Evolutionary conservation across 2,888 invertebrate species (phyloP), one percentile per base, ranked within the genome.

Genomic region (Serrognathus titanus): DNA sequence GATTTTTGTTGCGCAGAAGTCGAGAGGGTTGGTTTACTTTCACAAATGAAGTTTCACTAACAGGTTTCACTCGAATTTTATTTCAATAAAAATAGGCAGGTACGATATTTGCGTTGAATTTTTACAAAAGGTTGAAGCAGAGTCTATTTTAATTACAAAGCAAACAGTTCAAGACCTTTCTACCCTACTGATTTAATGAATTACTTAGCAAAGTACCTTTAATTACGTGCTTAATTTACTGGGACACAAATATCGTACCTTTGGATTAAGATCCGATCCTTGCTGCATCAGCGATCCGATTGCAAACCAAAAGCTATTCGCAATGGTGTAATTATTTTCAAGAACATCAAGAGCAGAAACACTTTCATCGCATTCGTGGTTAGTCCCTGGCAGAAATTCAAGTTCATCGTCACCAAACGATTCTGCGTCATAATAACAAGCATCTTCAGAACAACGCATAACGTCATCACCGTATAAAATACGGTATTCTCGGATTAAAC

Each of bases 261-360:
- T 91, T 3, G 93, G 93, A 75, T 89, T 89, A 53, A 89, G 78
- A 70, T 88, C 88, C 43, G 88, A 88, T 64, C 90, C 90, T 76
- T 92, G 92, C 70, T 92, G 92, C 88, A 94, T 90, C 49, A 94
- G 81, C 1, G 92, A 92, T n/a, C 92, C 92, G 53, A 92, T 89
- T 20, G 90, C 88, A 76, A 92, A 92, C 92, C 92, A 93, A 75
- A 93, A 89, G 69, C 89, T 88, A 76, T 94, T 92, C 35, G 89
- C 83, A 62, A 93, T 77, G 16, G 87, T 89, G 78, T 94, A 94
- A 75, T 90, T 90, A 79, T 93, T 93, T 78, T 89, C 87, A 55
- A 85, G 62, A 49, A 71, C 71, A 47, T 74, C 75, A 31, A 65
- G 54, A 41, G 65, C 60, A 39, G 62, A 60, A 43, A 54, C 53